Conservation (phyloP, 2,113 vertebrate genomes). For the Psettodes erumei region DNA sequence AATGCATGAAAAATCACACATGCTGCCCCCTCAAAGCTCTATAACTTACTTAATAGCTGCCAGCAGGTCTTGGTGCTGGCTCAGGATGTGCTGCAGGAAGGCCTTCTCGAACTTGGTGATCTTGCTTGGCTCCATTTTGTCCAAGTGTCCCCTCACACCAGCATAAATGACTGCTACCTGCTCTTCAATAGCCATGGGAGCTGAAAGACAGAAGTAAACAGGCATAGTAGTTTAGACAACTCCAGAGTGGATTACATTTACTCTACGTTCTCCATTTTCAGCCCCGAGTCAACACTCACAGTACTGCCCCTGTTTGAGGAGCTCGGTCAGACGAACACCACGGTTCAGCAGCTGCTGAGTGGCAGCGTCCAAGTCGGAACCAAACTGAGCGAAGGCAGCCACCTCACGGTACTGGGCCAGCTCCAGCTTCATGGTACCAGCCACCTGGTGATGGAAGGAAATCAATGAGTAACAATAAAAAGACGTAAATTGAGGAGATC, state of each 20-base stretch:
- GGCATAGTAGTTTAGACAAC: not conserved
- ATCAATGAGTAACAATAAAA: not conserved
- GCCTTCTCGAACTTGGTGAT: constrained; percentile 96
- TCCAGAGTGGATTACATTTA: not conserved
- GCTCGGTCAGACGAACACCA: constrained; percentile 94
- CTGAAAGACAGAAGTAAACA: constrained; percentile 72
- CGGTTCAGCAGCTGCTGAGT: constrained; percentile 96
- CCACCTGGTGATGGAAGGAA: constrained; percentile 83
- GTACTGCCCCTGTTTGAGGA: constrained; percentile 97
- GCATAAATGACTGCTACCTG: constrained; percentile 97
- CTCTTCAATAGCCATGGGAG: constrained; percentile 97
- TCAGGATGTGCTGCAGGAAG: constrained; percentile 91
- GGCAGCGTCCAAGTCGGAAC: constrained; percentile 95
- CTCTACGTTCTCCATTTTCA: not conserved
- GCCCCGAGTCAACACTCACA: constrained; percentile 81
- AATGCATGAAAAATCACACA: not conserved
- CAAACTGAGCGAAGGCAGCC: constrained; percentile 96
- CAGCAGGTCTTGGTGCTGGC: constrained; percentile 92
- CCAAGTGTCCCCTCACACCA: constrained; percentile 94
- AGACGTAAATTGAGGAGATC: not conserved
- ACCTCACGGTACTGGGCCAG: constrained; percentile 97
- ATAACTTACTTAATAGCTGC: constrained; percentile 86
- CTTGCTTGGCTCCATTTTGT: constrained; percentile 97
- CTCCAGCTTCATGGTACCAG: constrained; percentile 98
- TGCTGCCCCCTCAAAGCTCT: not conserved